A percentile compares a stretch with the other conserved stretches of the same genome.
Evolutionary conservation across 2,888 invertebrate genomes (phyloP).

Genomic region (Gymnocheta viridis): DNA sequence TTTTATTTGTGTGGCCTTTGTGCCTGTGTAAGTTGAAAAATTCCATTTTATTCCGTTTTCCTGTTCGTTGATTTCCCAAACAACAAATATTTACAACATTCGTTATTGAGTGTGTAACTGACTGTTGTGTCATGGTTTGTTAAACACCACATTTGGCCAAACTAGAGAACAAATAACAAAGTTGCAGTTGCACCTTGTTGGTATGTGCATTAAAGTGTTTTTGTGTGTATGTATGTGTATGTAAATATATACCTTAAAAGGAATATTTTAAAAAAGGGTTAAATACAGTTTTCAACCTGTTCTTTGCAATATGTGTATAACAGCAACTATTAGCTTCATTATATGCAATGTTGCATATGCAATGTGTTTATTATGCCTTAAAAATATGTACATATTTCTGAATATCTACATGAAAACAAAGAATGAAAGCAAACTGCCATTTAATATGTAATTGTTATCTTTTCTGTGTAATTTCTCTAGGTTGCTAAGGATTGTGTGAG

Average conservation of each 20-base stretch:
- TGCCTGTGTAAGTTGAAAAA: not conserved
- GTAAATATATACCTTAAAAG: not conserved
- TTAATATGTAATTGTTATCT: slow-evolving; percentile 39
- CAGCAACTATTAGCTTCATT: slow-evolving; percentile 27
- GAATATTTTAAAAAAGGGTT: slow-evolving; percentile 26
- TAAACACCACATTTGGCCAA: slow-evolving; percentile 54
- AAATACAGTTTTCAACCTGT: slow-evolving; percentile 48
- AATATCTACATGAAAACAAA: not conserved
- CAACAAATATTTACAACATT: slow-evolving; percentile 32
- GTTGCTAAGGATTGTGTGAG: slow-evolving; percentile 45
- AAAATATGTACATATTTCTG: not conserved
- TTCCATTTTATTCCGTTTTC: slow-evolving; percentile 34
- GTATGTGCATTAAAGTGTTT: not conserved
- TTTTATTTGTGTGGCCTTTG: not conserved
- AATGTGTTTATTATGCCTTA: not conserved
- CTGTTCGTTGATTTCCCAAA: slow-evolving; percentile 36
- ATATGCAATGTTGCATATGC: not conserved
- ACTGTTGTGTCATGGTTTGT: slow-evolving; percentile 58
- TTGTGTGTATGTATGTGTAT: not conserved
- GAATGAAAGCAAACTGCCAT: not conserved
- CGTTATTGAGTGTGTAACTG: slow-evolving; percentile 32
- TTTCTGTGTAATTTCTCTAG: slow-evolving; percentile 9
- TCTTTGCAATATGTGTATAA: slow-evolving; percentile 28
- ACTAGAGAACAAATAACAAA: slow-evolving; percentile 7
- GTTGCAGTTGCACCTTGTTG: slow-evolving; percentile 24